Evolutionary conservation across 2,888 invertebrate species (phyloP), one percentile per base, ranked within the genome.

Genomic region (Machimus rusticus): DNA sequence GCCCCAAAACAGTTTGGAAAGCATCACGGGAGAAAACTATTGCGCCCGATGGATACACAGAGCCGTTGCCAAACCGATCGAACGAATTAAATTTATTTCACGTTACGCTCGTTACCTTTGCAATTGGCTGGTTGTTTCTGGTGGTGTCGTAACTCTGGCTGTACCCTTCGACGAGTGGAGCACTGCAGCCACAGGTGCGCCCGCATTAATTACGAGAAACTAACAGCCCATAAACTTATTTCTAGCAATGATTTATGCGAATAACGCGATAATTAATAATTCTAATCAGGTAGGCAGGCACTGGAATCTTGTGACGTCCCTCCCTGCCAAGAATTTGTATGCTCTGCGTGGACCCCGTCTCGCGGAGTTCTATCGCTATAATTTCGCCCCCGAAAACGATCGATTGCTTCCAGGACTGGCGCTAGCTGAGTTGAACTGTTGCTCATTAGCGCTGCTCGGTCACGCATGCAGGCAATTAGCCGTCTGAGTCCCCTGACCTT

Each of bases 241-340:
- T 82, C 39, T 23, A 55, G 23, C 37, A 66, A 55, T 82, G 23
- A 57, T 57, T 82, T 57, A 82, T 82, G 82, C 31, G 23, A 23
- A 82, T 31, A 9, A 37, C 37, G 76, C 19, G 39, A 34, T 66
- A 82, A 57, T 82, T 82, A 82, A 82, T 37, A 39, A 82, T 82
- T 82, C 82, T 82, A 66, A n/a, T 39, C 66, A 82, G 46, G 82
- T 37, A 57, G 66, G 34, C 82, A 82, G 39, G 82, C 23, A 57
- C 57, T 82, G 82, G 57, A 82, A 57, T 34, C 51, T 79, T 82
- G 82, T 66, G 82, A 82, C 82, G 82, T 82, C 19, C 82, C 57
- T 34, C 51, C 31, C 31, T n/a, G 37, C 39, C 34, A 76, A 76
- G 76, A 39, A 76, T 76, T 76, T 34, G 19, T 39, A 39, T 76